A percentile compares a stretch with the other conserved stretches of the same genome.
phyloP scores from a whole-genome alignment of 2,797 vertebrate genomes.

The Coluber constrictor region DNA sequence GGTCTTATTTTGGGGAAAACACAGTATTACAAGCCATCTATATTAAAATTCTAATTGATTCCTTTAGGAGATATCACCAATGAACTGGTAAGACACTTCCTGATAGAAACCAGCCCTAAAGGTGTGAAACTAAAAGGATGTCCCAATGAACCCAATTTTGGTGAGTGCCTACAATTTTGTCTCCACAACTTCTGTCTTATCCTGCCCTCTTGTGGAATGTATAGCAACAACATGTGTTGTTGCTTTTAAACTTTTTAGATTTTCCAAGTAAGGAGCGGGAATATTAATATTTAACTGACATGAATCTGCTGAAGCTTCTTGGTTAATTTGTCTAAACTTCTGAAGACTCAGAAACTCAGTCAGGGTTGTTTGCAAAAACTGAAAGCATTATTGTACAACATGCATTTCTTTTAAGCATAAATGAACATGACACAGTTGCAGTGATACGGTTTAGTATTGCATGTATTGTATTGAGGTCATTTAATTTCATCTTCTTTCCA shows the following conservation, averaged over 20 bases:
- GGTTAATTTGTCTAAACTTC: background rate
- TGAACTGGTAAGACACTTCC: slow-evolving; percentile 95
- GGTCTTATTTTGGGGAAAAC: too few species aligned
- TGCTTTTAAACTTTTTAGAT: background rate
- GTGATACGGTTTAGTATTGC: too few species aligned
- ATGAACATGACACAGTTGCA: background rate
- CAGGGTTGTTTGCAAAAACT: background rate
- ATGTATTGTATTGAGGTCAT: background rate
- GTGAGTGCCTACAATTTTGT: slow-evolving; percentile 70
- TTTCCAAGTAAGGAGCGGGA: background rate
- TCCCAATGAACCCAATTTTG: slow-evolving; percentile 95
- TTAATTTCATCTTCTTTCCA: background rate
- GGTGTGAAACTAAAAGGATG: slow-evolving; percentile 98
- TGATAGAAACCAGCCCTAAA: slow-evolving; percentile 95
- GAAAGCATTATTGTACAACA: background rate
- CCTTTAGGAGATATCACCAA: slow-evolving; percentile 84
- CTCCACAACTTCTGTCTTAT: fast-evolving
- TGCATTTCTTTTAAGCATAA: background rate
- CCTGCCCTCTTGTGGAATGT: slow-evolving; percentile 20
- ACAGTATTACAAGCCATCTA: background rate
- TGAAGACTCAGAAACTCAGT: background rate
- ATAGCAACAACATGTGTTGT: background rate
- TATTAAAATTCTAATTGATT: background rate
- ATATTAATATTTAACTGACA: background rate
- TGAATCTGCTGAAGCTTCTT: background rate